A percentile compares a stretch with the other conserved stretches of the same genome.
Evolutionary conservation across 2,113 vertebrate genomes (phyloP).

Genomic region (Istiophorus platypterus): DNA sequence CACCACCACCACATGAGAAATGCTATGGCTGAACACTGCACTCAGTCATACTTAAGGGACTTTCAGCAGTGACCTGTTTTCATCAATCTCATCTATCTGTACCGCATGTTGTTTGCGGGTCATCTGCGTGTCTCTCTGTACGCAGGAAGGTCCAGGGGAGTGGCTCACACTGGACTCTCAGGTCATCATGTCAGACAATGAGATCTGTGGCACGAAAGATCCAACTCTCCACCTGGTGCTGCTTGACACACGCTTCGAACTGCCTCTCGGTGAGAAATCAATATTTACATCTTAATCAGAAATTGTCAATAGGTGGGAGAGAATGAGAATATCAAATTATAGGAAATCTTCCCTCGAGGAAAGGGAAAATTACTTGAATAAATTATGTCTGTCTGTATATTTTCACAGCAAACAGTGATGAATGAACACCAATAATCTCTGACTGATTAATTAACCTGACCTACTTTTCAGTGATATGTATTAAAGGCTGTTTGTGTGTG

Average conservation of each 20-base stretch:
- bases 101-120: neutral
- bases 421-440: constrained; percentile 48
- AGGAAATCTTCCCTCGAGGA: constrained; percentile 16
- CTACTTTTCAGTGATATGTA: constrained; percentile 46
- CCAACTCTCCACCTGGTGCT: constrained; percentile 97
- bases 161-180: constrained; percentile 97
- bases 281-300: constrained; percentile 31
- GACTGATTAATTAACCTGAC: constrained; percentile 59
- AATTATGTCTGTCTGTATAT: constrained; percentile 39
- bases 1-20: constrained; percentile 32
- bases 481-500: constrained; percentile 15
- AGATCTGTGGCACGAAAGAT: constrained; percentile 98
- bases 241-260: constrained; percentile 95
- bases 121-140: constrained; percentile 7
- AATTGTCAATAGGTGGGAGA: constrained; percentile 8
- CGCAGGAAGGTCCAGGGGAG: constrained; percentile 95
- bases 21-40: neutral
- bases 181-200: constrained; percentile 96
- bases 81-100: neutral
- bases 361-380: constrained; percentile 12
- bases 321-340: constrained; percentile 31
- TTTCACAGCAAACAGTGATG: constrained; percentile 52
- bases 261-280: constrained; percentile 90
- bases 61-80: neutral
- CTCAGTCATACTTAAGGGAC: neutral